Evolutionary conservation across 2,113 vertebrate species (phyloP), one percentile per base, ranked within the genome.

Genomic region (Sclerurus mexicanus): DNA sequence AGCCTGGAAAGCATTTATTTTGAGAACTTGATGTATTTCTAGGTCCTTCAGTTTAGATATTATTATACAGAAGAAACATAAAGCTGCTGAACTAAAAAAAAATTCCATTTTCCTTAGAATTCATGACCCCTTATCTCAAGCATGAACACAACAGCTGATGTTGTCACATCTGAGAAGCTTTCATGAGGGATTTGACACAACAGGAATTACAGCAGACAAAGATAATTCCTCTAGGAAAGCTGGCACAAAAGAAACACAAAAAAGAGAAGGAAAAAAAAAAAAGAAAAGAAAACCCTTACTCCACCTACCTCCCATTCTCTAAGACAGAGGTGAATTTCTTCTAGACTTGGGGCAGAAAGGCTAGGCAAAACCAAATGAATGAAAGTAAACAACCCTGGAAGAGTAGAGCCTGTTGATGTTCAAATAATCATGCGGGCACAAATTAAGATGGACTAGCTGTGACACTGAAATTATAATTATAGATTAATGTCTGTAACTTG

Each of bases 101-200:
- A 55, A 69, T n/a, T 97, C 62, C 66, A 50, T 96, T 96, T 95
- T 95, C 87, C 93, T 91, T 91, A 96, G 93, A 96, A 97, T 96
- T 97, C 90, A 88, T 94, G 95, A 96, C 95, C 93, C 63, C 63
- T 95, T 95, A 97, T 96, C 87, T 98, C 87, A 97, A 95, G 87
- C 79, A 97, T 96, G 95, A 96, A 97, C 79, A 92, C 87, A 98
- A 96, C 85, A 97, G 93, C 91, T 97, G 97, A 97, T 96, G 89
- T 94, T 46, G 76, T 97, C 94, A 96, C 66, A 24, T 96, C 63
- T 95, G 91, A 97, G 95, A 96, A 92, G 91, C 72, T 97, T 96
- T 98, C 95, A 97, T 92, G 90, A 96, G 89, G 87, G 87, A 97
- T 96, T 96, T 97, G 97, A 97, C 97, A 97, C 81, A 95, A 97